Conservation (phyloP, 2,113 vertebrate species). For the Sisor rabdophorus region DNA sequence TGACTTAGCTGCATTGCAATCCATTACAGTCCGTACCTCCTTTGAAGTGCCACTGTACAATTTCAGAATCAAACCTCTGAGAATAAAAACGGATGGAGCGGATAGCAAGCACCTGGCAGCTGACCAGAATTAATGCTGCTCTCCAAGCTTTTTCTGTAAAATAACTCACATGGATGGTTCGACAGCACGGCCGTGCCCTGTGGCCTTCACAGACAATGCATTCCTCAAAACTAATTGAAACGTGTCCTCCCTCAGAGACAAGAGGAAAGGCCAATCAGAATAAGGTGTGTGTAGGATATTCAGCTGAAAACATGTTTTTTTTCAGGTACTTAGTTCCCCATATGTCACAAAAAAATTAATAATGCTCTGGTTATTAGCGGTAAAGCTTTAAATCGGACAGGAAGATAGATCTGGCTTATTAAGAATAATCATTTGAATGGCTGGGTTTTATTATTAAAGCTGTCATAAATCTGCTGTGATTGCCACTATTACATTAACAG, state of each 20-base stretch:
- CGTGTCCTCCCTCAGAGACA: conserved; percentile 35
- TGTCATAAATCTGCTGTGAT: background rate
- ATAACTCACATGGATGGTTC: conserved; percentile 58
- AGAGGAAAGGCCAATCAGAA: conserved; percentile 45
- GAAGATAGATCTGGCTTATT: background rate
- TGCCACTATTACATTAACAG: background rate
- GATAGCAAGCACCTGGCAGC: conserved; percentile 62
- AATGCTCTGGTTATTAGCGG: background rate
- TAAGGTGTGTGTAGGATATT: background rate
- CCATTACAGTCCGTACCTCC: background rate
- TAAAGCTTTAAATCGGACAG: background rate
- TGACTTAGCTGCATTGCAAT: background rate
- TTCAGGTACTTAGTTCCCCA: background rate
- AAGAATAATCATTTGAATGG: background rate
- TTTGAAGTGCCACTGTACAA: conserved; percentile 12
- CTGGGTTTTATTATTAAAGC: background rate
- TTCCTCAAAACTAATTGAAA: conserved; percentile 51
- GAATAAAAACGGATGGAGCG: conserved; percentile 56
- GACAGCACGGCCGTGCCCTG: conserved; percentile 44
- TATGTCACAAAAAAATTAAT: background rate
- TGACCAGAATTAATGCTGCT: conserved; percentile 62
- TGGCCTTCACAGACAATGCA: conserved; percentile 48
- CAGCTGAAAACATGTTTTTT: background rate
- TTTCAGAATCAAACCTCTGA: conserved; percentile 52
- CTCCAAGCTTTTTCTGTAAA: conserved; percentile 60